Evolutionary conservation across 2,113 vertebrate species (phyloP).

Genomic region (Hymenochirus boettgeri): DNA sequence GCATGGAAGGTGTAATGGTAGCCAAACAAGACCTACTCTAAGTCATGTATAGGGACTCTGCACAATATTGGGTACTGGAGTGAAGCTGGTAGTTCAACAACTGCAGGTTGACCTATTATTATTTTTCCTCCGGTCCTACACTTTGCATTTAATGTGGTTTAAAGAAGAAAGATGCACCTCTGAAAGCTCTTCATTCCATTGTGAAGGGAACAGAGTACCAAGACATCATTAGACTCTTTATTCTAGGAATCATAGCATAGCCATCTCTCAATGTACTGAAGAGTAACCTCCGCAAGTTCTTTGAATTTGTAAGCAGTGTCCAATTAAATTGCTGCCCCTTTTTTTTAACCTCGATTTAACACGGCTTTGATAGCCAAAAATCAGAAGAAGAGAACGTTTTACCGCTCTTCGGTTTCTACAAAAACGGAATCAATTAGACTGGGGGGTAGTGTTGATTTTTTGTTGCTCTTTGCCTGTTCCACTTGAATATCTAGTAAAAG

Average conservation of each 20-base stretch:
- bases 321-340: conserved; percentile 45
- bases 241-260: conserved; percentile 70
- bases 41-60: no score
- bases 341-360: conserved; percentile 52
- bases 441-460: conserved; percentile 50
- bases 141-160: no score
- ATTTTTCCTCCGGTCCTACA: no score
- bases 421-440: conserved; percentile 68
- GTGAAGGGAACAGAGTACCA: conserved; percentile 43
- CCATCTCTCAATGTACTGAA: conserved; percentile 64
- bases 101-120: no score
- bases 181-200: background rate
- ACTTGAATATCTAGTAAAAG: conserved; percentile 62
- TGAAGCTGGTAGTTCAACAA: no score
- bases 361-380: conserved; percentile 48
- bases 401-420: conserved; percentile 55
- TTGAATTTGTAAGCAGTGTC: conserved; percentile 66
- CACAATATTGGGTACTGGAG: no score
- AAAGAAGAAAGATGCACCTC: no score
- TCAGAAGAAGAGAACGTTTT: conserved; percentile 58
- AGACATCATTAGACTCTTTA: conserved; percentile 65
- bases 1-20: no score
- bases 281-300: conserved; percentile 74
- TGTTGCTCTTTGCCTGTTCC: conserved; percentile 52
- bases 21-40: no score